Percentiles rank a stretch among this genome's conserved stretches.
Evolutionary conservation across 2,113 vertebrate species (phyloP).

Genomic region (Myrmophylax atrothorax): DNA sequence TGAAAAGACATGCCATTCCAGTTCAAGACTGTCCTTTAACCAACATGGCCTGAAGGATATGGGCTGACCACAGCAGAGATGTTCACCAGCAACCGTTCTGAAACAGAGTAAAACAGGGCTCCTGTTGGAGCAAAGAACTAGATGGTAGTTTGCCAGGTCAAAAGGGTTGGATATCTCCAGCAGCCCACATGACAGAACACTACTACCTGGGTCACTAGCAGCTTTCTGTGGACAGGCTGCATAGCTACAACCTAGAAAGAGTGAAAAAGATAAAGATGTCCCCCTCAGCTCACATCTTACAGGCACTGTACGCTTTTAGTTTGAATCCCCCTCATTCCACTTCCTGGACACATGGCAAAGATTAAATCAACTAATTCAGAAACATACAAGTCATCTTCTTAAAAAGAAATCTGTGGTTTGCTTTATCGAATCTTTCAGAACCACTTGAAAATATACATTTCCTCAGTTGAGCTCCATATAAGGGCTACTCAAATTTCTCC

Average conservation of each 20-base stretch:
- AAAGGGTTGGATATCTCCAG: not conserved
- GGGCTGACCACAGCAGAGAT: not conserved
- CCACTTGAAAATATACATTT: not conserved
- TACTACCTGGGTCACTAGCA: not conserved
- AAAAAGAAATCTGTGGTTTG: not conserved
- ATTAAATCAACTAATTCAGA: not conserved
- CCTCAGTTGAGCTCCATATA: not conserved
- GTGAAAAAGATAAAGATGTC: not conserved
- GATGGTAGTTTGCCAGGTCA: not conserved
- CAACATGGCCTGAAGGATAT: not conserved
- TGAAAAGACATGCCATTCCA: fast-evolving
- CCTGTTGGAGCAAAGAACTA: not conserved
- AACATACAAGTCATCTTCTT: not conserved
- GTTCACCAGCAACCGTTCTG: not conserved
- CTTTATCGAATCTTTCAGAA: not conserved
- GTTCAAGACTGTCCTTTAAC: not conserved
- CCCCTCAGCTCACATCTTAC: not conserved
- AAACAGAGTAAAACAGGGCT: not conserved
- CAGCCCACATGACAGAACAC: not conserved
- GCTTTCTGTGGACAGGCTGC: not conserved
- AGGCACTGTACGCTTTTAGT: not conserved
- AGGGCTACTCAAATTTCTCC: not conserved
- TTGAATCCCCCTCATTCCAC: not conserved
- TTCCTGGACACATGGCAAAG: not conserved
- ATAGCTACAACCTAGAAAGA: not conserved